Evolutionary conservation across 2,797 vertebrate genomes (phyloP).

Genomic region (Coregonus ussuriensis): DNA sequence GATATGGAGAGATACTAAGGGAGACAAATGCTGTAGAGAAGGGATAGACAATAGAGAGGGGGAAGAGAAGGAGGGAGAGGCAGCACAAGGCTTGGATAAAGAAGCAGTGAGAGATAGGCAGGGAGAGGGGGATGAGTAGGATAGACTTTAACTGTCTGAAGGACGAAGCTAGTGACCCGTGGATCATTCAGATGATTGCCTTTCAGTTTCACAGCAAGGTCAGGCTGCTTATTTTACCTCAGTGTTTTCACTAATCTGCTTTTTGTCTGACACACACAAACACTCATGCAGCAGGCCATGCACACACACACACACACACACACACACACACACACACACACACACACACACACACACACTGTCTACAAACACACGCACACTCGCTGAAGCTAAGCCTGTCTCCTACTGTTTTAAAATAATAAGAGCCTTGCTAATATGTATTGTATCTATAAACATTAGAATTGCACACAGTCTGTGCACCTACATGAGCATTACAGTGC

Average conservation of each 20-base stretch:
- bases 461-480: constrained; percentile 59
- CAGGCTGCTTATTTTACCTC: constrained; percentile 83
- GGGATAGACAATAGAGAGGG: constrained; percentile 4
- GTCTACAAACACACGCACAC: no score
- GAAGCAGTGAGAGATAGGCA: background rate
- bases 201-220: constrained; percentile 83
- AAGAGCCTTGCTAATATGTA: constrained; percentile 68
- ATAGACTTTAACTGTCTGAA: constrained; percentile 83
- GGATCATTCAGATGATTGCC: constrained; percentile 82
- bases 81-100: background rate
- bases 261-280: constrained; percentile 78
- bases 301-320: constrained; percentile 41
- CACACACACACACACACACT: constrained; percentile 29
- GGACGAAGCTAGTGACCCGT: constrained; percentile 82
- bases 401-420: constrained; percentile 67
- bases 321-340: constrained; percentile 27
- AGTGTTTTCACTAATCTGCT: constrained; percentile 81
- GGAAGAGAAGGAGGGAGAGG: background rate
- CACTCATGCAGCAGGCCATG: constrained; percentile 39
- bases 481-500: constrained; percentile 51
- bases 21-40: constrained; percentile 32
- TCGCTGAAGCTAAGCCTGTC: constrained; percentile 57
- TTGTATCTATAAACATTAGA: constrained; percentile 74
- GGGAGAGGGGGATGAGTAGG: constrained; percentile 61
- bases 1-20: constrained; percentile 20